Evolutionary conservation across 2,797 vertebrate genomes (phyloP).

Genomic region (Rhabdophis nuchalis): DNA sequence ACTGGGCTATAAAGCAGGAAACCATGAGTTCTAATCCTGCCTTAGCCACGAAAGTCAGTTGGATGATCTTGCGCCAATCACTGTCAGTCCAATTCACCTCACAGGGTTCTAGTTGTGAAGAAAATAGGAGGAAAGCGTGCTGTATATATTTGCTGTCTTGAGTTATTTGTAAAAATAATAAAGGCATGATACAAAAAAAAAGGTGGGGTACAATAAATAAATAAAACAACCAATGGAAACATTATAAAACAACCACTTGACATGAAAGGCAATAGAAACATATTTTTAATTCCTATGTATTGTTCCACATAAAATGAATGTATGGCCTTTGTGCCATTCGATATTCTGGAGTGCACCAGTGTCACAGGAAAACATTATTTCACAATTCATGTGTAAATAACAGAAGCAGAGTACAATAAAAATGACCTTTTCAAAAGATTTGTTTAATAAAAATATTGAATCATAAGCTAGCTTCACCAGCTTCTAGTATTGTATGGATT

Average conservation of each 20-base stretch:
- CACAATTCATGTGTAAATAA: neutral
- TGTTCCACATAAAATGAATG: neutral
- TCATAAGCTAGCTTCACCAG: neutral
- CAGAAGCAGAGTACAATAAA: neutral
- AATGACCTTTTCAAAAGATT: neutral
- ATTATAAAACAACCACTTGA: neutral
- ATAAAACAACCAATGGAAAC: neutral
- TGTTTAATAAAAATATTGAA: neutral
- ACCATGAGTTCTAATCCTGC: neutral
- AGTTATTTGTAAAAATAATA: neutral
- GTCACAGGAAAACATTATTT: neutral
- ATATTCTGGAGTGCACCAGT: neutral
- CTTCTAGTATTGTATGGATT: neutral
- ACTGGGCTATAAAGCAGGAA: neutral
- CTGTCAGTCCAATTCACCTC: neutral
- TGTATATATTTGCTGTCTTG: neutral
- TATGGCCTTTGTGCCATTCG: neutral
- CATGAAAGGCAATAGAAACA: neutral
- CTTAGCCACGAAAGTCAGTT: neutral
- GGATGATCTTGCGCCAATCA: neutral
- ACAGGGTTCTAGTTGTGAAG: neutral
- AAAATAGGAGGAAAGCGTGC: neutral
- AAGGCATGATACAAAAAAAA: neutral
- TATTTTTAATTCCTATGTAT: neutral
- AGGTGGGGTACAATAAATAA: neutral